Evolutionary conservation across 2,888 invertebrate genomes (phyloP), one percentile per base, ranked within the genome.

Genomic region (Mesochorus sp.): DNA sequence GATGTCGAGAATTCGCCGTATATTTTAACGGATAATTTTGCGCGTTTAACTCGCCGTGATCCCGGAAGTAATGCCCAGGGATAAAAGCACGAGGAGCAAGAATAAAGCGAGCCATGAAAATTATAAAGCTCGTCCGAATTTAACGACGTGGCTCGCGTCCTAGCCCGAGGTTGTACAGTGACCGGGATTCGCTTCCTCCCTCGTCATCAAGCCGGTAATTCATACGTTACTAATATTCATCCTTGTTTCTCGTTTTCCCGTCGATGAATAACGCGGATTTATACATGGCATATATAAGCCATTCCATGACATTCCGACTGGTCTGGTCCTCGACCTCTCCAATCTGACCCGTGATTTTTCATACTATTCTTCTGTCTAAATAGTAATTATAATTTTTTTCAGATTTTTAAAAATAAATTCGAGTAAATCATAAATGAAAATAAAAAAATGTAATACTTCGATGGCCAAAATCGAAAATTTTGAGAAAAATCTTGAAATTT

Each of bases 151-250:
- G 17, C 17, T n/a, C n/a, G 19, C 24, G 39, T 57, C 19, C 24
- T 28, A 12, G 42, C 53, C 61, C 61, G 71, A 44, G 53, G 49
- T 62, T 34, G 42, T 55, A n/a, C n/a, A 53, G 19, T 34, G 62
- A 62, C 26, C 19, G 53, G 31, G 34, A 68, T 68, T 68, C 51
- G 64, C 37, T 51, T 67, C 55, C 26, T 68, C 67, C 55, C 51
- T 14, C 70, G 19, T 37, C 49, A 51, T 59, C 47, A 5, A 42
- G 59, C 12, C 31, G 5, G 49, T 57, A 64, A 66, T 57, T 59
- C 57, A 49, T 61, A 47, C 51, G 26, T 28, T 31, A 53, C 44
- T 47, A 47, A 68, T 44, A 59, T 34, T 39, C 59, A 47, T 51
- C 53, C 26, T 51, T 31, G 28, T 67, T 26, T 24, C 34, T 14